A percentile compares a stretch with the other conserved stretches of the same genome.
These are phyloP conservation scores for Corydoras maculifer DNA, from an alignment of 2,113 vertebrate genomes.

Conservation along the genomic window DNA sequence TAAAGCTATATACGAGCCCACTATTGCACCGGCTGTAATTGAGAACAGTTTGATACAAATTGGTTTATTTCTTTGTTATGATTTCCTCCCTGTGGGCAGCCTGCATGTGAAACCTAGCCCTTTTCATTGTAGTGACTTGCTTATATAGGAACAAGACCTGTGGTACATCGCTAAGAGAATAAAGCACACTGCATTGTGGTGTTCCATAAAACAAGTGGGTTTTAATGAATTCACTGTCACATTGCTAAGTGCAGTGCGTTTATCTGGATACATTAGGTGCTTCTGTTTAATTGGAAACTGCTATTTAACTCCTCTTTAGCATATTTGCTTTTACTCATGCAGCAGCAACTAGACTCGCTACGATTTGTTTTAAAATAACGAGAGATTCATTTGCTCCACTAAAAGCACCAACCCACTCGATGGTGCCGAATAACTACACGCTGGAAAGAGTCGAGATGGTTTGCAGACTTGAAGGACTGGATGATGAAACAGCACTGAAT, in stretches of 20 bases:
- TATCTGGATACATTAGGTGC: slow-evolving; percentile 22
- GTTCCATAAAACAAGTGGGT: slow-evolving; percentile 19
- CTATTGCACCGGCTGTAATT: slow-evolving; percentile 47
- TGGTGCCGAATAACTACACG: slow-evolving; percentile 1
- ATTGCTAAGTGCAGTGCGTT: slow-evolving; percentile 21
- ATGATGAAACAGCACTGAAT: background rate
- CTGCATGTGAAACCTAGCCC: slow-evolving; percentile 33
- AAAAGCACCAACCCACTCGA: slow-evolving; percentile 2
- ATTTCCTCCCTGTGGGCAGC: slow-evolving; percentile 39
- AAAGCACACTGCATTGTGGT: slow-evolving; percentile 16
- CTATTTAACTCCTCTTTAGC: slow-evolving; percentile 9
- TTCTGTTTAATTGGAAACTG: slow-evolving; percentile 25
- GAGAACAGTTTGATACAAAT: slow-evolving; percentile 55
- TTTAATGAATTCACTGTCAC: slow-evolving; percentile 30
- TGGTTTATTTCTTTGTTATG: slow-evolving; percentile 49
- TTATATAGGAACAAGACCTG: slow-evolving; percentile 21
- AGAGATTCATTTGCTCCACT: background rate
- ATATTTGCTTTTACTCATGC: background rate
- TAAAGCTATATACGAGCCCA: slow-evolving; percentile 37
- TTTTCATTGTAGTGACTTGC: slow-evolving; percentile 24
- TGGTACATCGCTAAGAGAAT: slow-evolving; percentile 11
- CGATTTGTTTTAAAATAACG: slow-evolving; percentile 14
- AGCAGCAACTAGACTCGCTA: background rate
- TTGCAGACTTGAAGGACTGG: background rate
- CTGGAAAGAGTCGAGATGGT: background rate